Evolutionary conservation across 2,797 vertebrate genomes (phyloP).

Genomic region (Carapus acus): DNA sequence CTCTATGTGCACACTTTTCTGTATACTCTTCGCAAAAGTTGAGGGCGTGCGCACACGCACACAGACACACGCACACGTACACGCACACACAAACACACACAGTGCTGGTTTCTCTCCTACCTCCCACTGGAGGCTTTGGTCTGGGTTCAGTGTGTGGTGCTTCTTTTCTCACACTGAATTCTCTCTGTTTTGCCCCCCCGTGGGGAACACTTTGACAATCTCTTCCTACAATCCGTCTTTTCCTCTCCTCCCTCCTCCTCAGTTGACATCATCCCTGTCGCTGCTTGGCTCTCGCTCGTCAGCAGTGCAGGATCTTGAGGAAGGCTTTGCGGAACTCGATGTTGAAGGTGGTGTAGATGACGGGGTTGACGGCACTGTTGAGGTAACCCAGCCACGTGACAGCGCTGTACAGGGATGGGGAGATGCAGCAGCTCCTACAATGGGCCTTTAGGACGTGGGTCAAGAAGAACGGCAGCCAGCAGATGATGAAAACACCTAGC

Average conservation of each 20-base stretch:
- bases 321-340: slow-evolving; percentile 76
- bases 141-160: too few relatives aligned
- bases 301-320: slow-evolving; percentile 76
- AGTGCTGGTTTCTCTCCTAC: slow-evolving; percentile 12
- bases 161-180: neutral
- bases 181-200: too few relatives aligned
- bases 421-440: slow-evolving; percentile 74
- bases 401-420: slow-evolving; percentile 68
- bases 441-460: slow-evolving; percentile 75
- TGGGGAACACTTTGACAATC: too few relatives aligned
- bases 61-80: too few relatives aligned
- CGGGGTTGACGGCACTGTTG: slow-evolving; percentile 75
- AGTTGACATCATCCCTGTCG: neutral
- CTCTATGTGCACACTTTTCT: slow-evolving; percentile 6
- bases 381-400: slow-evolving; percentile 76
- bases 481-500: slow-evolving; percentile 77
- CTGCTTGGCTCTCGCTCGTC: slow-evolving; percentile 21
- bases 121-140: too few relatives aligned
- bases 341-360: slow-evolving; percentile 79
- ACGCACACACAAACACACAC: neutral
- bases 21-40: too few relatives aligned
- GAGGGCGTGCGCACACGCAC: too few relatives aligned
- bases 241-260: slow-evolving; percentile 2
- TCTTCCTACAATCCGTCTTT: too few relatives aligned
- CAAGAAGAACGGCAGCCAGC: slow-evolving; percentile 78